These are phyloP conservation scores for Sebastolobus alascanus DNA, from an alignment of 2,797 vertebrate genomes.

Conservation along the genomic window DNA sequence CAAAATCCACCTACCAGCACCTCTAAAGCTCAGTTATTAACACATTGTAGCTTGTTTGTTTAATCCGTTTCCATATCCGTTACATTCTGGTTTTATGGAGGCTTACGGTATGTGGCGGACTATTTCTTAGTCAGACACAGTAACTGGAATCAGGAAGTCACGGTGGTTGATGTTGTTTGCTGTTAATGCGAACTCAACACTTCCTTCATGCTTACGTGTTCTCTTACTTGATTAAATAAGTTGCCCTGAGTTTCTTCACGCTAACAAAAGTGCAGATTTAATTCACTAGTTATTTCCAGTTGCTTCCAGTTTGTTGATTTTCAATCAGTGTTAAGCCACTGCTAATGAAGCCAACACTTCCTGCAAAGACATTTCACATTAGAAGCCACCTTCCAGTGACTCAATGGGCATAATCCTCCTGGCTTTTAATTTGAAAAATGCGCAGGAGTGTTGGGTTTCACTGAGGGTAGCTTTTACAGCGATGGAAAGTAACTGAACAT, in stretches of 20 bases:
- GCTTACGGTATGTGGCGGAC: no score
- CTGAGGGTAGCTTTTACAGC: background rate
- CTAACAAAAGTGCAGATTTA: background rate
- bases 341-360: background rate
- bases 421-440: no score
- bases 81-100: background rate
- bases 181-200: background rate
- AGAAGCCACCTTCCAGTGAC: background rate
- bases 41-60: no score
- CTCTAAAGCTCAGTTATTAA: no score
- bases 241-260: background rate
- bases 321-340: background rate
- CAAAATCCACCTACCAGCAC: no score
- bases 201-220: background rate
- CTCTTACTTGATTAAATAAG: background rate
- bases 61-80: no score
- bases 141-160: background rate
- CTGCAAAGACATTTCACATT: slow-evolving; percentile 3
- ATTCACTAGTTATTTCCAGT: background rate
- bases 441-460: background rate
- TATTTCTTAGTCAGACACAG: background rate
- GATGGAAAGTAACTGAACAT: background rate
- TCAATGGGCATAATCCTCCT: background rate
- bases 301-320: background rate
- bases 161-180: background rate